Percentiles rank a stretch among this genome's conserved stretches.
phyloP scores from a whole-genome alignment of 2,797 vertebrate species.

The Rhabdomys pumilio region DNA sequence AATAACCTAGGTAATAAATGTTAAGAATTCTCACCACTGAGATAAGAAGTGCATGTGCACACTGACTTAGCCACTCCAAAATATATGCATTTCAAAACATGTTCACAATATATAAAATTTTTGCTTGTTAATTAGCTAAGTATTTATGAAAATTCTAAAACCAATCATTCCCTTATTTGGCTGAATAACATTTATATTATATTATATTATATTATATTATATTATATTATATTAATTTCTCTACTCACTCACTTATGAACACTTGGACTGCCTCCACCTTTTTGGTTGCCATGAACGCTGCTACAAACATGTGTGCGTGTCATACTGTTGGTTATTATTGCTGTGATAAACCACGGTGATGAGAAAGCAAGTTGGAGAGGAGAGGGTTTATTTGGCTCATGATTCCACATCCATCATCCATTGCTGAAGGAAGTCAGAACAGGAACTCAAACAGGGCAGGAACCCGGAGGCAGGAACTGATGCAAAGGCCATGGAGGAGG shows the following conservation, averaged over 20 bases:
- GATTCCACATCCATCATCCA: neutral
- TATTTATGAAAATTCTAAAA: neutral
- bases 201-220: neutral
- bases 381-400: neutral
- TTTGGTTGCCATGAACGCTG: neutral
- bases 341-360: neutral
- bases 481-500: neutral
- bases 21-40: neutral
- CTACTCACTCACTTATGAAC: neutral
- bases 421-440: neutral
- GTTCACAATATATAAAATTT: neutral
- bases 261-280: neutral
- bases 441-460: neutral
- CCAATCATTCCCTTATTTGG: neutral
- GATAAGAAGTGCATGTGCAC: neutral
- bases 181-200: neutral
- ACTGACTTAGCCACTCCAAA: neutral
- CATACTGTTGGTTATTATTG: neutral
- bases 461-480: neutral
- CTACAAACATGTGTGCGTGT: neutral
- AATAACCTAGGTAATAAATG: neutral
- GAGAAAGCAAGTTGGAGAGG: neutral
- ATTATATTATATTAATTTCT: neutral
- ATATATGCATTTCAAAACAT: neutral
- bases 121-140: neutral